phyloP scores from a whole-genome alignment of 2,797 vertebrate species.

The Tangara arthus region DNA sequence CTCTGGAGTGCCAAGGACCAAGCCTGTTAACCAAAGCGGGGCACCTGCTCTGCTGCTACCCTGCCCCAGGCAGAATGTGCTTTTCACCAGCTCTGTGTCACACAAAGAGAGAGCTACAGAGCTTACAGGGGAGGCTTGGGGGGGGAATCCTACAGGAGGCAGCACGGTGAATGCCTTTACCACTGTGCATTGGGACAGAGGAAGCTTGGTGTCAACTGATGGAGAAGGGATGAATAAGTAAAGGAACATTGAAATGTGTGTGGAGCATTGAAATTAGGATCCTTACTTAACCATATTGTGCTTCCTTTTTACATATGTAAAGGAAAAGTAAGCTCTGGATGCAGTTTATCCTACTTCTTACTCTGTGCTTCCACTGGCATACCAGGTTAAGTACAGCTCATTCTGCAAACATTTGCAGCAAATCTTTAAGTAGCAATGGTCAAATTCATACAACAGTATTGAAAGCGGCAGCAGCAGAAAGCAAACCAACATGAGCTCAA shows the following conservation, averaged over 20 bases:
- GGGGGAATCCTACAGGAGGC: neutral
- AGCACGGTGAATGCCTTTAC: neutral
- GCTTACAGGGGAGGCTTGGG: neutral
- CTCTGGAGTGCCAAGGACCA: rapidly evolving
- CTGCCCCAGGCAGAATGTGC: neutral
- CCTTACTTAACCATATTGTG: neutral
- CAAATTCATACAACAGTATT: neutral
- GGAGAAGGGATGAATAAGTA: neutral
- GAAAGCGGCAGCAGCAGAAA: neutral
- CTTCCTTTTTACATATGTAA: neutral
- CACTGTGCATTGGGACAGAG: neutral
- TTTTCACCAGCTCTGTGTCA: neutral
- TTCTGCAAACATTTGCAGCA: neutral
- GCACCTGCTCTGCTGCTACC: rapidly evolving
- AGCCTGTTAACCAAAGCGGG: neutral
- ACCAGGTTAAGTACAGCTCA: neutral
- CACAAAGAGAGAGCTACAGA: neutral
- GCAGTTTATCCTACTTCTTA: neutral
- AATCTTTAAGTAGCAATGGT: neutral
- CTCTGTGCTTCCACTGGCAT: neutral
- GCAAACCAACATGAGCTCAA: neutral
- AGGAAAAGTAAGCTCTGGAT: neutral
- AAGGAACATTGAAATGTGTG: neutral
- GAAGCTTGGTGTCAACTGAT: neutral
- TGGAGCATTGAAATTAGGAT: neutral